These are phyloP conservation scores for Morone saxatilis DNA, from an alignment of 2,113 vertebrate species.

Conservation along the genomic window DNA sequence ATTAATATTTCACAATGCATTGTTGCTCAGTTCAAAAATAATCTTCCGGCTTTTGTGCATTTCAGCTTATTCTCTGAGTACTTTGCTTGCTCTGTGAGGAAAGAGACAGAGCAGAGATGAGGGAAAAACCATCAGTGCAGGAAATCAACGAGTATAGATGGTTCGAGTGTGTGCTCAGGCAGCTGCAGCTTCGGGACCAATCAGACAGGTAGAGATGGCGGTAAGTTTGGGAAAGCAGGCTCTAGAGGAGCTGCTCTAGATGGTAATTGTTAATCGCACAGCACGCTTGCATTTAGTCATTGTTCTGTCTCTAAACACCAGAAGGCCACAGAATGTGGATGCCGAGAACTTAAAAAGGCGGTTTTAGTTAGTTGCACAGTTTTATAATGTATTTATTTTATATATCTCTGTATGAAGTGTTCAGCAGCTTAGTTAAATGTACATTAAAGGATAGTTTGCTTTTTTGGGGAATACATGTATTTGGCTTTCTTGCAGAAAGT, in stretches of 20 bases:
- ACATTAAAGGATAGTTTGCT: not conserved
- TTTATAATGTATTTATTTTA: not conserved
- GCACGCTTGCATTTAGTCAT: slow-evolving; percentile 30
- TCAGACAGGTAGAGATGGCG: slow-evolving; percentile 24
- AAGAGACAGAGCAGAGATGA: slow-evolving; percentile 56
- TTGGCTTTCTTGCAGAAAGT: not conserved
- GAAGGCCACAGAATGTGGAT: slow-evolving; percentile 6
- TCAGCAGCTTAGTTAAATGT: not conserved
- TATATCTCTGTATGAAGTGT: not conserved
- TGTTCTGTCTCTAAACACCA: slow-evolving; percentile 23
- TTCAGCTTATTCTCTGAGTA: slow-evolving; percentile 99
- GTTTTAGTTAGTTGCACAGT: not conserved
- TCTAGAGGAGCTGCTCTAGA: slow-evolving; percentile 42
- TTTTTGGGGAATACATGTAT: not conserved
- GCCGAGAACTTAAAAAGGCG: not conserved
- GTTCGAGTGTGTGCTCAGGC: slow-evolving; percentile 34
- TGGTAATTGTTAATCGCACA: slow-evolving; percentile 26
- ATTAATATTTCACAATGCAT: too few relatives aligned
- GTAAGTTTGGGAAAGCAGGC: slow-evolving; percentile 24
- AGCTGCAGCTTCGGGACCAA: slow-evolving; percentile 31
- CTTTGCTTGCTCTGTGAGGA: slow-evolving; percentile 94
- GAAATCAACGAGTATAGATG: slow-evolving; percentile 22
- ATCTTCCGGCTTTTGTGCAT: slow-evolving; percentile 97
- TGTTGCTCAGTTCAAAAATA: too few relatives aligned
- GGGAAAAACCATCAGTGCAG: slow-evolving; percentile 38